Evolutionary conservation across 2,113 vertebrate species (phyloP).

Genomic region (Bagarius yarrelli): DNA sequence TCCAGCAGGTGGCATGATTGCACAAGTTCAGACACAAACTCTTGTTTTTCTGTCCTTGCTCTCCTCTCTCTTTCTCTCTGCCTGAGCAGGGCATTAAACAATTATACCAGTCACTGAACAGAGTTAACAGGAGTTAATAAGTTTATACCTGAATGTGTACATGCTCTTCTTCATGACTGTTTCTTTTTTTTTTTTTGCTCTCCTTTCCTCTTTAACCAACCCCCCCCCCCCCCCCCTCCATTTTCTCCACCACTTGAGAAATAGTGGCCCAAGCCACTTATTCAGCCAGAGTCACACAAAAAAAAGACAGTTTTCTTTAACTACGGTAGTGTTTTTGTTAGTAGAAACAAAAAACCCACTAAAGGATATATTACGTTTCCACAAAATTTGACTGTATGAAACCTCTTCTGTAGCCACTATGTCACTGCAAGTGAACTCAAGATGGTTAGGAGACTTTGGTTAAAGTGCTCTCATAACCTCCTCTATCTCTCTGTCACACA

Average conservation of each 20-base stretch:
- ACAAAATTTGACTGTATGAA: constrained; percentile 5
- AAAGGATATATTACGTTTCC: constrained; percentile 6
- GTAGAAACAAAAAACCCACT: background rate
- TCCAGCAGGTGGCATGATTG: constrained; percentile 75
- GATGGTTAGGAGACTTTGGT: constrained; percentile 35
- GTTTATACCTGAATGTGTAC: background rate
- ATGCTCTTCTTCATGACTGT: background rate
- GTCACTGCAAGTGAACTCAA: constrained; percentile 25
- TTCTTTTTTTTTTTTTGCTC: background rate
- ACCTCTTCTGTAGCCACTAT: constrained; percentile 14
- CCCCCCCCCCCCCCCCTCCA: background rate
- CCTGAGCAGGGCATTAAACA: background rate
- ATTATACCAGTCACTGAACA: background rate
- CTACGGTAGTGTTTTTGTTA: background rate
- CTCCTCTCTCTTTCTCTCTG: background rate
- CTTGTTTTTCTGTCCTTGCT: background rate
- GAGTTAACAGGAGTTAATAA: background rate
- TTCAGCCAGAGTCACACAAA: background rate
- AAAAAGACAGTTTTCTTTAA: background rate
- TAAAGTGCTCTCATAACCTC: constrained; percentile 41
- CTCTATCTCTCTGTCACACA: constrained; percentile 19
- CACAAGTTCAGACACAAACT: constrained; percentile 57
- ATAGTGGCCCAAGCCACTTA: background rate
- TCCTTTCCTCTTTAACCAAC: background rate
- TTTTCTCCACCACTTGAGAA: background rate